These are phyloP conservation scores for Peromyscus polionotus DNA, from an alignment of 2,113 vertebrate genomes.

Conservation along the genomic window DNA sequence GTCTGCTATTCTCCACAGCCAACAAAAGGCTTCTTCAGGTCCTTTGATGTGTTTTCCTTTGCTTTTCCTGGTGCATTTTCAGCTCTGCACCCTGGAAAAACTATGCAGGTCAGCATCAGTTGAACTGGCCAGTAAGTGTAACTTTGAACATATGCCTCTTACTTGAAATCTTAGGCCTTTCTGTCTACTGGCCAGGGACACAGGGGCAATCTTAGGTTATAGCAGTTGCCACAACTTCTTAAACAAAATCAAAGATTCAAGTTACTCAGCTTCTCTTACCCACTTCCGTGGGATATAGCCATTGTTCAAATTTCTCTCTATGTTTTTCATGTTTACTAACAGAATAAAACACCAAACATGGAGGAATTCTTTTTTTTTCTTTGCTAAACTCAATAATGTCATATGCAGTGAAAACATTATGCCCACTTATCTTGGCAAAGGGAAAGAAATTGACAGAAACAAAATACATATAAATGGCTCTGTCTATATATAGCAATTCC, in stretches of 20 bases:
- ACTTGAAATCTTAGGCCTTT: background rate
- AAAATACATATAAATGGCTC: slow-evolving; percentile 60
- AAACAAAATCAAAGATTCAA: slow-evolving; percentile 21
- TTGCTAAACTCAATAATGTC: background rate
- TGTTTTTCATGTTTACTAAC: slow-evolving; percentile 4
- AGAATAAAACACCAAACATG: background rate
- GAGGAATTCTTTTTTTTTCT: background rate
- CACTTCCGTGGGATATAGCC: background rate
- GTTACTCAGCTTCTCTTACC: background rate
- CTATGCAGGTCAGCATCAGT: background rate
- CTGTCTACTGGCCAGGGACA: background rate
- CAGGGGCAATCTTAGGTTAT: background rate
- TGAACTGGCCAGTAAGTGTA: background rate
- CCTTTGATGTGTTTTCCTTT: background rate
- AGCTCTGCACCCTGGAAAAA: background rate
- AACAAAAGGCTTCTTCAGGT: background rate
- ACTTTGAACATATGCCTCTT: background rate
- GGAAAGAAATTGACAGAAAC: slow-evolving; percentile 32
- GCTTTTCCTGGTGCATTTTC: background rate
- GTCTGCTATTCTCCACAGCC: background rate
- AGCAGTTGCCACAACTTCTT: background rate
- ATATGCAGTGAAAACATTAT: background rate
- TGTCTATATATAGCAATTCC: slow-evolving; percentile 60
- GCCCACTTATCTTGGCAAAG: slow-evolving; percentile 57
- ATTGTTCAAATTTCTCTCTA: background rate